Evolutionary conservation across 2,113 vertebrate genomes (phyloP).

Genomic region (Lota lota): DNA sequence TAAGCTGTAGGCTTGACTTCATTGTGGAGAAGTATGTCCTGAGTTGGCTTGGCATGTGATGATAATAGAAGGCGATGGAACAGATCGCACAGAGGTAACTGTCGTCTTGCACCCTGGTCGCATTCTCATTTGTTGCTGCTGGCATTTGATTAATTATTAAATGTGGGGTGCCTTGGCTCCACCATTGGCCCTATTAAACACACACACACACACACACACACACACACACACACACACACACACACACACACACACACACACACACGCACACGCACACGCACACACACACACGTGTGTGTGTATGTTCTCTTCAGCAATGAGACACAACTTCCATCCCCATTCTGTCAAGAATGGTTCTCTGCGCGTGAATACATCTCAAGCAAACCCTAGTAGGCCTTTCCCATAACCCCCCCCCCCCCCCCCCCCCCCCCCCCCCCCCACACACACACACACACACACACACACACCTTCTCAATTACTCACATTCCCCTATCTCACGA

Average conservation of each 20-base stretch:
- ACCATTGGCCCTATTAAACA: slow-evolving; percentile 46
- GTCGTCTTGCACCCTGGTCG: slow-evolving; percentile 75
- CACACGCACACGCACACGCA: slow-evolving; percentile 44
- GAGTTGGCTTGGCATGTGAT: slow-evolving; percentile 73
- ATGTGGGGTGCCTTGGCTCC: slow-evolving; percentile 74
- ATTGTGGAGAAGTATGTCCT: slow-evolving; percentile 32
- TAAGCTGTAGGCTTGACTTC: background rate
- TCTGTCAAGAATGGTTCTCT: slow-evolving; percentile 74
- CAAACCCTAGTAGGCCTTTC: slow-evolving; percentile 39
- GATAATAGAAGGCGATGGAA: slow-evolving; percentile 84
- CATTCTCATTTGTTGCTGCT: slow-evolving; percentile 87
- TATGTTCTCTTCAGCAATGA: slow-evolving; percentile 67
- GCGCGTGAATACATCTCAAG: slow-evolving; percentile 46
- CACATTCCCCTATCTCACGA: background rate
- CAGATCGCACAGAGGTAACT: slow-evolving; percentile 81
- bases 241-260: background rate
- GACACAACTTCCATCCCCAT: slow-evolving; percentile 68
- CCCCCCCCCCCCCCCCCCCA: background rate
- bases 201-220: slow-evolving; percentile 43
- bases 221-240: slow-evolving; percentile 11
- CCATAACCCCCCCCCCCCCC: background rate
- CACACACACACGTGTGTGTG: slow-evolving; percentile 14
- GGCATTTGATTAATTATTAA: slow-evolving; percentile 91
- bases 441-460: background rate
- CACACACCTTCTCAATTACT: too few species aligned